Evolutionary conservation across 2,888 invertebrate species (phyloP).

Genomic region (Orthosia cruda): DNA sequence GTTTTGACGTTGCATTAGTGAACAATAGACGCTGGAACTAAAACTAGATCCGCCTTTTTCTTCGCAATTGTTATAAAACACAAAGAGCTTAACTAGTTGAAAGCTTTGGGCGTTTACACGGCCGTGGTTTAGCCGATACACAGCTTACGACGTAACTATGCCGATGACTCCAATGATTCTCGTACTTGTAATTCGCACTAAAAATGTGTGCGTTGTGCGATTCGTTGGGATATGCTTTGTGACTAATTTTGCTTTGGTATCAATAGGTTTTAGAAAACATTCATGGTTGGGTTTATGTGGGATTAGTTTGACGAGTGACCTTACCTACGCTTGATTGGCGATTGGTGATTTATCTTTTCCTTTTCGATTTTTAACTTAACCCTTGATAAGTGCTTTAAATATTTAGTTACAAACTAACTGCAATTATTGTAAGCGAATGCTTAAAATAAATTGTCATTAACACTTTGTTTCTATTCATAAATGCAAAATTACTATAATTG

Average conservation of each 20-base stretch:
- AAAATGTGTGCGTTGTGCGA: constrained; percentile 22
- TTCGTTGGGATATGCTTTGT: constrained; percentile 15
- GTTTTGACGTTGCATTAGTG: constrained; percentile 86
- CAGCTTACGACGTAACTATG: constrained; percentile 53
- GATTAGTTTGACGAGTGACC: too few species aligned
- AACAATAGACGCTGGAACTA: constrained; percentile 86
- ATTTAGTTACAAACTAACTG: too few species aligned
- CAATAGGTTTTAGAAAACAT: constrained; percentile 6
- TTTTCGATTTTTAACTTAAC: too few species aligned
- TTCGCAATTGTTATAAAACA: constrained; percentile 85
- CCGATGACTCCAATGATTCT: constrained; percentile 48
- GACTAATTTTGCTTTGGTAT: not conserved
- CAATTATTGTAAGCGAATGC: too few species aligned
- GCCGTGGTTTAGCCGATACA: constrained; percentile 55
- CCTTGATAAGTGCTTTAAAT: too few species aligned
- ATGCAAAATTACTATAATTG: not conserved
- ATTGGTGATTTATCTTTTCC: too few species aligned
- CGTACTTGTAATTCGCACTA: constrained; percentile 39
- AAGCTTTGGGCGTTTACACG: constrained; percentile 80
- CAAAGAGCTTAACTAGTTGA: constrained; percentile 83
- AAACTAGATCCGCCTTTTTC: constrained; percentile 83
- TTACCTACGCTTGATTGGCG: too few species aligned
- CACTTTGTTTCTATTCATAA: not conserved
- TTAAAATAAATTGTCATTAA: too few species aligned
- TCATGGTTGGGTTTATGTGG: not conserved